phyloP scores from a whole-genome alignment of 2,888 invertebrate species.

The Spatulosminthurus flaviceps region DNA sequence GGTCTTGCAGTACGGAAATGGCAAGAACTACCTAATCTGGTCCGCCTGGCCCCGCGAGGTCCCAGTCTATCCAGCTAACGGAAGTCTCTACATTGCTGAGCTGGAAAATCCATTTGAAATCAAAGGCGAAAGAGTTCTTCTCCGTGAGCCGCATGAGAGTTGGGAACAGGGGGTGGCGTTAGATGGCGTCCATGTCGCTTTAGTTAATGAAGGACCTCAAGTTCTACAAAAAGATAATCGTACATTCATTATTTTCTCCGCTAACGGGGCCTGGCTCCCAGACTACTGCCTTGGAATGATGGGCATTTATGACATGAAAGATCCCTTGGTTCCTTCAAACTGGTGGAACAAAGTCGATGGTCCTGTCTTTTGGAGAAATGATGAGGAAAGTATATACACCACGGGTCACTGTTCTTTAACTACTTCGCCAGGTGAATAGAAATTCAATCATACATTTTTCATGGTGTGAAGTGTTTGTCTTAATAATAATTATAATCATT shows the following conservation, averaged over 20 bases:
- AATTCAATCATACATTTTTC: not conserved
- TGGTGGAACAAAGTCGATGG: conserved; percentile 57
- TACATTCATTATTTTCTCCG: conserved; percentile 60
- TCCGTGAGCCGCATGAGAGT: conserved; percentile 50
- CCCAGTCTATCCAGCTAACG: conserved; percentile 58
- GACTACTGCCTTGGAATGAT: conserved; percentile 60
- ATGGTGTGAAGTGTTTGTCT: not conserved
- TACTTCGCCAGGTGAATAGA: conserved; percentile 53
- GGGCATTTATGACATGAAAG: conserved; percentile 50
- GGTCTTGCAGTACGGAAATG: conserved; percentile 54
- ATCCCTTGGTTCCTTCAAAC: conserved; percentile 54
- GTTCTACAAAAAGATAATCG: conserved; percentile 55
- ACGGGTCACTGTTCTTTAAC: conserved; percentile 57
- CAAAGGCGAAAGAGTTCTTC: conserved; percentile 52
- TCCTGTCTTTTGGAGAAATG: conserved; percentile 56
- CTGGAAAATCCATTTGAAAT: conserved; percentile 59
- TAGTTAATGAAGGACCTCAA: conserved; percentile 59
- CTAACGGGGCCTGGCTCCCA: conserved; percentile 58
- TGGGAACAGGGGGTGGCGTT: conserved; percentile 55
- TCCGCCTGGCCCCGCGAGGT: conserved; percentile 58
- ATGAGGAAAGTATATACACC: conserved; percentile 54
- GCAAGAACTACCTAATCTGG: conserved; percentile 59
- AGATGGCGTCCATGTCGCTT: not conserved
- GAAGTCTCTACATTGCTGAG: conserved; percentile 57
- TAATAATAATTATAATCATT: not conserved